Evolutionary conservation across 2,888 invertebrate genomes (phyloP).

Genomic region (Hydroisotoma schaefferi): DNA sequence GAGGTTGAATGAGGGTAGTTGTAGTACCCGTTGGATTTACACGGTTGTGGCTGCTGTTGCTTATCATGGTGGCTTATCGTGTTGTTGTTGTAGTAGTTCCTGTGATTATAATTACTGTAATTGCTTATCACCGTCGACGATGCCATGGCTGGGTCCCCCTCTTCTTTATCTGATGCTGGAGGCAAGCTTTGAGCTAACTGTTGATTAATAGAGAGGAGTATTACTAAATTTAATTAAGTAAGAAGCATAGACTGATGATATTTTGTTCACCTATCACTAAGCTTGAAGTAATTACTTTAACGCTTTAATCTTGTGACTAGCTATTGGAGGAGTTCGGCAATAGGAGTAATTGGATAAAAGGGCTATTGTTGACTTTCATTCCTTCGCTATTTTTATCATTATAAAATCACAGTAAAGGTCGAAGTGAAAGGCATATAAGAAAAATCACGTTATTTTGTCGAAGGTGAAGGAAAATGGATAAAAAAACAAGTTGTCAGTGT

Average conservation of each 20-base stretch:
- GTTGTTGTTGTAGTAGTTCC: constrained; percentile 7
- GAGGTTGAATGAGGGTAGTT: neutral
- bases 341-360: too few relatives aligned
- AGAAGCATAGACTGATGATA: neutral
- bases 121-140: neutral
- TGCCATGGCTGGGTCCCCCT: constrained; percentile 5
- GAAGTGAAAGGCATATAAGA: too few relatives aligned
- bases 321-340: too few relatives aligned
- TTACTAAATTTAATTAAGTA: too few relatives aligned
- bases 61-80: neutral
- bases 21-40: neutral
- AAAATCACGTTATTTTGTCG: too few relatives aligned
- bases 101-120: neutral
- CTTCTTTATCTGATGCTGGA: neutral
- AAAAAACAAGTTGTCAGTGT: too few relatives aligned
- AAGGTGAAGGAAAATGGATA: too few relatives aligned
- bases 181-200: neutral
- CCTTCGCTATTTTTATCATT: too few relatives aligned
- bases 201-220: neutral
- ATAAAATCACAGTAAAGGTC: too few relatives aligned
- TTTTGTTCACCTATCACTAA: neutral
- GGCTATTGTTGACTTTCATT: too few relatives aligned
- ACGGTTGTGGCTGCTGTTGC: neutral
- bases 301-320: too few relatives aligned
- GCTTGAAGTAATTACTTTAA: too few relatives aligned